Evolutionary conservation across 2,113 vertebrate genomes (phyloP).

Genomic region (zebrafish (Danio rerio)): DNA sequence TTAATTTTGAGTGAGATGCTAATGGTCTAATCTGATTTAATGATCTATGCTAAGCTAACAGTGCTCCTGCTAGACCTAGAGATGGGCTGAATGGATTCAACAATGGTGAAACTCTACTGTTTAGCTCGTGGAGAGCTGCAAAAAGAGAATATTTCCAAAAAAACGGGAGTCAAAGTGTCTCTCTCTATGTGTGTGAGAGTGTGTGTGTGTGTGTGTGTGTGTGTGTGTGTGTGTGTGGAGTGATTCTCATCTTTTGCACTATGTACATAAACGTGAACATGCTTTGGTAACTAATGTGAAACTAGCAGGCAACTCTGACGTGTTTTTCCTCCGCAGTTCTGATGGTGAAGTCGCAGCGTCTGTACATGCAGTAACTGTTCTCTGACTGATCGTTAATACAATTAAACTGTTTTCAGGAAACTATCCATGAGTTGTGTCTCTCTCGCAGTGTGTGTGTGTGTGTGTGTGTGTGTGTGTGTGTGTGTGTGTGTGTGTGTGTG

Average conservation of each 20-base stretch:
- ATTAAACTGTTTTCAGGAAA: conserved; percentile 78
- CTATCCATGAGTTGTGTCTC: not conserved
- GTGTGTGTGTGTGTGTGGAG: conserved; percentile 59
- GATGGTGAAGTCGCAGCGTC: not conserved
- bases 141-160: too few relatives aligned
- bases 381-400: conserved; percentile 75
- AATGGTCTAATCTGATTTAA: too few relatives aligned
- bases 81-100: too few relatives aligned
- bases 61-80: too few relatives aligned
- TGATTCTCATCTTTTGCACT: conserved; percentile 91
- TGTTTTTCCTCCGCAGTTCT: not conserved
- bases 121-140: too few relatives aligned
- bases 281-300: conserved; percentile 91
- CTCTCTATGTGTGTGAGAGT: not conserved
- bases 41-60: too few relatives aligned
- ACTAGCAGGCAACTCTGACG: not conserved
- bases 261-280: conserved; percentile 89
- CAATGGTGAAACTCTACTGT: too few relatives aligned
- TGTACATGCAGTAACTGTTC: conserved; percentile 76
- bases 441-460: not conserved
- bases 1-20: too few relatives aligned
- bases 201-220: conserved; percentile 32
- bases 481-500: too few relatives aligned
- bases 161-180: too few relatives aligned
- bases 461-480: not conserved